Conservation (phyloP, 2,888 invertebrate genomes). For the Mallateleia sp. region DNA sequence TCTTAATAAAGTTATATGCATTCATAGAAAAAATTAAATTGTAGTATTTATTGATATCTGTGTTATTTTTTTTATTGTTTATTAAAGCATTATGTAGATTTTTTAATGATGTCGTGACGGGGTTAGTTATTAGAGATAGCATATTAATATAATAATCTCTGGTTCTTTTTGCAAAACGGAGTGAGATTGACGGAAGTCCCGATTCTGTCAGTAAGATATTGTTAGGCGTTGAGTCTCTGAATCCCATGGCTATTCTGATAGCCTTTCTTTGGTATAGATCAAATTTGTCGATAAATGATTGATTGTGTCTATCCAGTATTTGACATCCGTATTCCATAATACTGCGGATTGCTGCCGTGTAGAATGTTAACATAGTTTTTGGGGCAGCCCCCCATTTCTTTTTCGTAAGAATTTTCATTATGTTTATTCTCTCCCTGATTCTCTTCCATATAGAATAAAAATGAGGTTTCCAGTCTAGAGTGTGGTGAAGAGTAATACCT, state of each 20-base stretch:
- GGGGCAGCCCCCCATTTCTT: constrained; percentile 41
- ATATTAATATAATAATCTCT: constrained; percentile 40
- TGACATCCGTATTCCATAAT: not conserved
- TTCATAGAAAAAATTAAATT: no score
- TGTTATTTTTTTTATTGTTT: no score
- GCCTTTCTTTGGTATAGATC: constrained; percentile 32
- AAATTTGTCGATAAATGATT: not conserved
- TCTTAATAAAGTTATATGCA: constrained; percentile 16
- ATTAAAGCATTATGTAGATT: no score
- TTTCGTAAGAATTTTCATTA: constrained; percentile 22
- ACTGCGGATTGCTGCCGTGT: not conserved
- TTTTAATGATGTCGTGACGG: no score
- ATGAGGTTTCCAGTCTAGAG: no score
- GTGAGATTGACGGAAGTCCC: not conserved
- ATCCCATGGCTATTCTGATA: constrained; percentile 29
- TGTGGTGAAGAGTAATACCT: constrained; percentile 2
- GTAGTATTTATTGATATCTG: no score
- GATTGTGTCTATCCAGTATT: not conserved
- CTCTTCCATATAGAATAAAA: not conserved
- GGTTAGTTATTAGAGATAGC: not conserved
- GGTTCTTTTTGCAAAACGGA: not conserved
- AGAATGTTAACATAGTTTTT: constrained; percentile 20
- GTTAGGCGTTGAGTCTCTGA: constrained; percentile 37
- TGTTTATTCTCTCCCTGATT: not conserved
- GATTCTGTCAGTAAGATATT: not conserved